Evolutionary conservation across 2,888 invertebrate genomes (phyloP).

Genomic region (Myopa tessellatipennis): DNA sequence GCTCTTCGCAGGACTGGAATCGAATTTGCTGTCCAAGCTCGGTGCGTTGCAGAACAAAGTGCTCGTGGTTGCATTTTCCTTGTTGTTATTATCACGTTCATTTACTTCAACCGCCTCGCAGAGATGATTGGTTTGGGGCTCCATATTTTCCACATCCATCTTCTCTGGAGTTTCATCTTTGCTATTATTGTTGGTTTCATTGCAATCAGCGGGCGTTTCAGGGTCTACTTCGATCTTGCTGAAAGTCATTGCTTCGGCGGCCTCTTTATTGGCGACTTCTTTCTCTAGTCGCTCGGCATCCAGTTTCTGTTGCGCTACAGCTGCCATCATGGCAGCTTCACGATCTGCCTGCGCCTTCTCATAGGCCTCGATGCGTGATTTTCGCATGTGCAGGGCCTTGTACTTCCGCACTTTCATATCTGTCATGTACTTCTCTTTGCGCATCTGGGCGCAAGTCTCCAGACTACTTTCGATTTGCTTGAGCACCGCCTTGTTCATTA

Average conservation of each 20-base stretch:
- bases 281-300: conserved; percentile 67
- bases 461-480: conserved; percentile 90
- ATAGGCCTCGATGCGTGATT: conserved; percentile 79
- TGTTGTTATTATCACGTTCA: conserved; percentile 14
- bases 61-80: conserved; percentile 23
- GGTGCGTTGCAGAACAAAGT: conserved; percentile 31
- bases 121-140: conserved; percentile 26
- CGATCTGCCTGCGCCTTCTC: conserved; percentile 71
- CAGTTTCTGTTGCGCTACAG: conserved; percentile 62
- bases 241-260: conserved; percentile 35
- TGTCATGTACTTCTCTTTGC: conserved; percentile 91
- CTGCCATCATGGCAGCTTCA: conserved; percentile 63
- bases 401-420: conserved; percentile 94
- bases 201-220: conserved; percentile 14
- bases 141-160: conserved; percentile 60
- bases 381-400: conserved; percentile 78
- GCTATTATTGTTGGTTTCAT: conserved; percentile 43
- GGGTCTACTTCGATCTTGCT: background rate
- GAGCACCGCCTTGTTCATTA: conserved; percentile 91
- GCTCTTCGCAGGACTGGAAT: conserved; percentile 51
- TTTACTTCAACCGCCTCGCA: conserved; percentile 45
- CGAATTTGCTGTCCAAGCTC: conserved; percentile 30
- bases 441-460: conserved; percentile 86
- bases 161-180: conserved; percentile 49
- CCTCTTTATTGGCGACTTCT: conserved; percentile 48